Conservation (phyloP, 2,797 vertebrate species). For the Siniperca scherzeri region DNA sequence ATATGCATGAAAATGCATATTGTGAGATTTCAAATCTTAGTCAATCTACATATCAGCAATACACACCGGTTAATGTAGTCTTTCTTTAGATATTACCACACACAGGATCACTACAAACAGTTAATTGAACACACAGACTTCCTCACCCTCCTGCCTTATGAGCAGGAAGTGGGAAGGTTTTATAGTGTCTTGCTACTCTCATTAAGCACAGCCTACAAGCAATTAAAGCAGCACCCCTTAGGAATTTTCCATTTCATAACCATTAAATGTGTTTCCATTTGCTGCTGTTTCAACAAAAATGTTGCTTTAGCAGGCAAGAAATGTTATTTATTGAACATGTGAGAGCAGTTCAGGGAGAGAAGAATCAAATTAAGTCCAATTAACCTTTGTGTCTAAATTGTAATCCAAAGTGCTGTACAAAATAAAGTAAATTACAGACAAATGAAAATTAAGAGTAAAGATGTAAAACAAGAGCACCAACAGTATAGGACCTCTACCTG, state of each 20-base stretch:
- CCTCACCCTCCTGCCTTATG: background rate
- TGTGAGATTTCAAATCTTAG: background rate
- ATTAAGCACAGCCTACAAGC: slow-evolving; percentile 35
- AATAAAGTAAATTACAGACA: background rate
- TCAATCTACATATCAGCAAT: background rate
- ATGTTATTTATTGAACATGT: slow-evolving; percentile 17
- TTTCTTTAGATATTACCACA: background rate
- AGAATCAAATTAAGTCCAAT: background rate
- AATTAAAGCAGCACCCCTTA: slow-evolving; percentile 21
- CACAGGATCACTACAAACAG: slow-evolving; percentile 8
- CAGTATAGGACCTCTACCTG: background rate
- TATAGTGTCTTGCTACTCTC: slow-evolving; percentile 27
- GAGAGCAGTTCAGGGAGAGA: slow-evolving; percentile 2
- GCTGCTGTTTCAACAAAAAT: slow-evolving; percentile 30
- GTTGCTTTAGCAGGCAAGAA: background rate
- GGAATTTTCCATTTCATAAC: slow-evolving; percentile 45
- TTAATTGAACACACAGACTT: slow-evolving; percentile 15
- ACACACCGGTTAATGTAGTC: background rate
- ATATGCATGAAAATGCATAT: background rate
- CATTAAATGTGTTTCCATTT: slow-evolving; percentile 43
- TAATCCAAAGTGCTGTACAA: background rate
- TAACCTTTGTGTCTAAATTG: background rate
- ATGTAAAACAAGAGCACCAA: background rate
- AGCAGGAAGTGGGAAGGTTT: slow-evolving; percentile 57
- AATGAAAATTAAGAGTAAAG: background rate